Conservation (phyloP, 2,113 vertebrate species). For the Hepsetus odoe region DNA sequence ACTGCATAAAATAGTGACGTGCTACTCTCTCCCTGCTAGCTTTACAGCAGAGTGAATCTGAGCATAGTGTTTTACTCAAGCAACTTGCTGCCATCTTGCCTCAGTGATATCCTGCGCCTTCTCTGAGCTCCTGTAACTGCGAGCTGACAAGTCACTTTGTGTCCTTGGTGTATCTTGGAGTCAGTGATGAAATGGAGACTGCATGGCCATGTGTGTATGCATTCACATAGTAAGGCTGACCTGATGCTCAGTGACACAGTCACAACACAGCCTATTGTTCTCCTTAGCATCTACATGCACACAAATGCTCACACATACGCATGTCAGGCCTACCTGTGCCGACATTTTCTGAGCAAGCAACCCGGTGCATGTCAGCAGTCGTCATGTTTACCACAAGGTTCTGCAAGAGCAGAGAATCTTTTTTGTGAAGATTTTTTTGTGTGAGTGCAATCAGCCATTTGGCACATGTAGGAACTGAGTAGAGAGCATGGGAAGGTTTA, state of each 20-base stretch:
- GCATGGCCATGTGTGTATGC: background rate
- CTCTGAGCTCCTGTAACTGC: slow-evolving; percentile 3
- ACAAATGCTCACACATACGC: background rate
- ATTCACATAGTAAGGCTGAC: slow-evolving; percentile 58
- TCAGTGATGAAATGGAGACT: slow-evolving; percentile 55
- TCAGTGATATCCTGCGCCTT: slow-evolving; percentile 33
- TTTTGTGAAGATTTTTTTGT: too few relatives aligned
- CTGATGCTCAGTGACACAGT: slow-evolving; percentile 73
- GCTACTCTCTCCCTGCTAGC: background rate
- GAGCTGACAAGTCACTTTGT: slow-evolving; percentile 39
- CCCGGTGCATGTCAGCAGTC: slow-evolving; percentile 74
- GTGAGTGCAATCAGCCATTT: background rate
- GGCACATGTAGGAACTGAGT: background rate
- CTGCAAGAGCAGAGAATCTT: background rate
- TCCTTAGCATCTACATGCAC: slow-evolving; percentile 48
- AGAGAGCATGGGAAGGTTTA: background rate
- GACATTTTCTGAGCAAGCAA: slow-evolving; percentile 69
- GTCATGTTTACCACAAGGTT: slow-evolving; percentile 59
- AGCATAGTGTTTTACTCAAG: background rate
- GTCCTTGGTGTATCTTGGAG: slow-evolving; percentile 41
- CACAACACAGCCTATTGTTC: slow-evolving; percentile 66
- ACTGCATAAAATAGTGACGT: background rate
- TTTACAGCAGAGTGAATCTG: background rate
- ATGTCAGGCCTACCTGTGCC: slow-evolving; percentile 70
- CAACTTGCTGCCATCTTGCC: slow-evolving; percentile 32